Evolutionary conservation across 2,113 vertebrate genomes (phyloP).

Genomic region (Dromiciops gliroides): DNA sequence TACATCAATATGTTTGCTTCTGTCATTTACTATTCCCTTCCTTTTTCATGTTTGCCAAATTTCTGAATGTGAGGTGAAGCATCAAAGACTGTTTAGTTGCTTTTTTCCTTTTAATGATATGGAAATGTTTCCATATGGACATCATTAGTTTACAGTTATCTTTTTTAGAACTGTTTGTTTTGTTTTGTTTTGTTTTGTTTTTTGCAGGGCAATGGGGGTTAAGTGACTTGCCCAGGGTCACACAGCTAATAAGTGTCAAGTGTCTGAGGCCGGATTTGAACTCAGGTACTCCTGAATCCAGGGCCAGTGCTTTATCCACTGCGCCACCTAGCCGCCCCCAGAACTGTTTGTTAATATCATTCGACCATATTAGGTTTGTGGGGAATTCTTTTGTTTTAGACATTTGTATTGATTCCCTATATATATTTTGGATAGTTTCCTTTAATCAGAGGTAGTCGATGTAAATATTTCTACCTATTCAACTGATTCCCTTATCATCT

Average conservation of each 20-base stretch:
- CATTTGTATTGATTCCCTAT: constrained; percentile 28
- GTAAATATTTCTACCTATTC: constrained; percentile 41
- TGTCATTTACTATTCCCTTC: not conserved
- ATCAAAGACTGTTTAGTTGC: constrained; percentile 28
- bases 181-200: not conserved
- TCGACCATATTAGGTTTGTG: constrained; percentile 36
- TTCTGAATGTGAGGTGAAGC: not conserved
- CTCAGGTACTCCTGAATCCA: no score
- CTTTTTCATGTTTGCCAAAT: not conserved
- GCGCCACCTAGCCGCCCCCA: no score
- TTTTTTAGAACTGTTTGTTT: constrained; percentile 16
- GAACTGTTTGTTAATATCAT: not conserved
- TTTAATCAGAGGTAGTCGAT: constrained; percentile 4
- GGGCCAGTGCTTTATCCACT: no score
- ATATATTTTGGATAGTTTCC: not conserved
- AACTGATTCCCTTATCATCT: constrained; percentile 8
- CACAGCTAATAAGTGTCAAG: no score
- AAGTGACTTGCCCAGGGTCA: no score
- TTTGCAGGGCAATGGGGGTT: no score
- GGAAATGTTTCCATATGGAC: constrained; percentile 21
- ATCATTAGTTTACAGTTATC: not conserved
- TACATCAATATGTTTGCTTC: not conserved
- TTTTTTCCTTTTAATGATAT: constrained; percentile 43
- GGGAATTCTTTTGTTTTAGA: not conserved
- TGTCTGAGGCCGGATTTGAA: no score